These are phyloP conservation scores for Ectemnius cavifrons DNA, from an alignment of 2,888 invertebrate genomes.

Conservation along the genomic window DNA sequence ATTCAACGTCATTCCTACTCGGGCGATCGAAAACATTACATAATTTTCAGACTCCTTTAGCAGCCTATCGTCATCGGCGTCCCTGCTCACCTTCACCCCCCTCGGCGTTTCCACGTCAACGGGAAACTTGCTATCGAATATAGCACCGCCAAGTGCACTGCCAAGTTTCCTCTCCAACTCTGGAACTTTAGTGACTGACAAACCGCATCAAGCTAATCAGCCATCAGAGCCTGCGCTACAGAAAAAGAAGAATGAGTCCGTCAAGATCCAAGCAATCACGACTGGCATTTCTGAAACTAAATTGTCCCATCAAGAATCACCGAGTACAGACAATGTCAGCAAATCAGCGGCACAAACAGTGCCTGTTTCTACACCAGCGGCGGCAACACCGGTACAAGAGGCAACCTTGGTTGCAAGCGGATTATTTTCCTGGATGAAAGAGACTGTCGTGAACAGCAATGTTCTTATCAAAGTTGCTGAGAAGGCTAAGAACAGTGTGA, in stretches of 20 bases:
- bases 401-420: conserved; percentile 79
- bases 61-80: conserved; percentile 76
- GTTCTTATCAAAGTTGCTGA: conserved; percentile 85
- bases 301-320: conserved; percentile 37
- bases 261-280: conserved; percentile 28
- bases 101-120: conserved; percentile 77
- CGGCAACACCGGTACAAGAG: conserved; percentile 35
- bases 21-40: no score
- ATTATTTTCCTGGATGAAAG: conserved; percentile 85
- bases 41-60: conserved; percentile 75
- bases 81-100: conserved; percentile 77
- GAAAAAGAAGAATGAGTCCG: conserved; percentile 28
- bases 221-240: background rate
- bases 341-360: conserved; percentile 23
- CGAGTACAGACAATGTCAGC: background rate
- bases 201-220: conserved; percentile 22
- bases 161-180: conserved; percentile 83
- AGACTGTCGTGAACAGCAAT: conserved; percentile 83
- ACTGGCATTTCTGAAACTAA: conserved; percentile 27
- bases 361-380: conserved; percentile 31
- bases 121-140: conserved; percentile 83
- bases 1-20: no score
- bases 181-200: conserved; percentile 51
- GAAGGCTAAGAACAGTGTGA: conserved; percentile 88
- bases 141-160: conserved; percentile 84